Percentiles rank a stretch among this genome's conserved stretches.
These are phyloP conservation scores for Lophotis ruficrista DNA, from an alignment of 2,113 vertebrate species.

Conservation along the genomic window DNA sequence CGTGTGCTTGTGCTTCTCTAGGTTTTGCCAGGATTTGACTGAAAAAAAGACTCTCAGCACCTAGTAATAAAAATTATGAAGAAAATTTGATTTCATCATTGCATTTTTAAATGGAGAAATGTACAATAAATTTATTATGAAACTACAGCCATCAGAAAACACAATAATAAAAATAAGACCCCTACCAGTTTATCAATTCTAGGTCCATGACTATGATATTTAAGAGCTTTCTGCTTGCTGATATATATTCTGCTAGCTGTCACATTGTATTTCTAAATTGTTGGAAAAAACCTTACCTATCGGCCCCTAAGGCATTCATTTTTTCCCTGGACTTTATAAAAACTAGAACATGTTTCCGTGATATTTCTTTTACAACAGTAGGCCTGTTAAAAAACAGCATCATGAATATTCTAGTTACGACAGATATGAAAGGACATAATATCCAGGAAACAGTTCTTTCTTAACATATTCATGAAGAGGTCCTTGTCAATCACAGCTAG, in stretches of 20 bases:
- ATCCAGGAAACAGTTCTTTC: slow-evolving; percentile 49
- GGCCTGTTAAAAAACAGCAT: slow-evolving; percentile 65
- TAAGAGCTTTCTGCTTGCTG: slow-evolving; percentile 41
- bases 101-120: neutral
- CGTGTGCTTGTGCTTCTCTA: neutral
- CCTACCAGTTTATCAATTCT: neutral
- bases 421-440: slow-evolving; percentile 71
- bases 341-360: slow-evolving; percentile 42
- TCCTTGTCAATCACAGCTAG: slow-evolving; percentile 64
- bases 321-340: slow-evolving; percentile 59
- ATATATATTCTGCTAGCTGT: slow-evolving; percentile 65
- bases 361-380: slow-evolving; percentile 56
- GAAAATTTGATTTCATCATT: neutral
- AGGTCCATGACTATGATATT: neutral
- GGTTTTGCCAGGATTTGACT: neutral
- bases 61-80: neutral
- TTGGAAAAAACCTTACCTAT: slow-evolving; percentile 33
- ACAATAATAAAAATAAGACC: neutral
- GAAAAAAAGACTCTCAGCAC: neutral
- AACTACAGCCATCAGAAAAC: neutral
- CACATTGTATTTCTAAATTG: slow-evolving; percentile 64
- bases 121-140: neutral
- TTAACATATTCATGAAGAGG: slow-evolving; percentile 60
- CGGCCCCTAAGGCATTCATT: slow-evolving; percentile 38
- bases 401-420: slow-evolving; percentile 72